Base-by-base conservation (phyloP, 2,797 vertebrate genomes). In the Hypotaenidia okinawae region DNA sequence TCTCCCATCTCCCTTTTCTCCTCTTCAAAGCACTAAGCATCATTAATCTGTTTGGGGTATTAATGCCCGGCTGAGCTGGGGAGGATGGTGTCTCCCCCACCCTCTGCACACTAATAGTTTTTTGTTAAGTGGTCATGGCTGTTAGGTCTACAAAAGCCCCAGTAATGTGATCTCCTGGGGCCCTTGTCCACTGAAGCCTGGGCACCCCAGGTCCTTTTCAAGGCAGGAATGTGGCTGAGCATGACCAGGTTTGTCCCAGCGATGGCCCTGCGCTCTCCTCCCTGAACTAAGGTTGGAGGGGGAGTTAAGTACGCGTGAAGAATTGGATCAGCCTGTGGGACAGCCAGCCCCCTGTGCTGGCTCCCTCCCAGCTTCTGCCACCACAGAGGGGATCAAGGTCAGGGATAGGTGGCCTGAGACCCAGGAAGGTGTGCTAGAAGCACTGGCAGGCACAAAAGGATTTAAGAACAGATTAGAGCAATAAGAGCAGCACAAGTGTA, bases 21-120 rank as follows among this genome's bases (percentile, higher is more conserved):
- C 27, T 84, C 84, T 96, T 95, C 96, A 97, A 96, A 96, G 94
- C 73, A 27, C 30, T 47, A 22, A 90, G 51, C 8, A 0, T 66
- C 92, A 76, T 96, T 95, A 96, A 97, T 97, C 94, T 89, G 80
- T 77, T 88, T 43, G 82, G 59, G 75, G 76, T 70, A 94, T 96
- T 96, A 96, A 93, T 85, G 75, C 84, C 16, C 70, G 89, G 54
- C 85, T 51, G 78, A 69, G 72, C 83, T 58, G 84, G 61, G 63
- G 92, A 52, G 87, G 63, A 51, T 3, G 27, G 30, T 83, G 79
- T 77, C 79, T 78, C 43, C 79, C 64, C 1, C 0, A 39, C 68
- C 75, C 82, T 90, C 49, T 93, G 85, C 76, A 49, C 75, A 12
- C 95, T 84, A 82, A 95, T 55, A 87, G 91, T 79, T 95, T 96